Percentiles rank a stretch among this genome's conserved stretches.
These are phyloP conservation scores for Rhizoglyphus robini DNA, from an alignment of 1,140 invertebrate species.

Conservation along the genomic window DNA sequence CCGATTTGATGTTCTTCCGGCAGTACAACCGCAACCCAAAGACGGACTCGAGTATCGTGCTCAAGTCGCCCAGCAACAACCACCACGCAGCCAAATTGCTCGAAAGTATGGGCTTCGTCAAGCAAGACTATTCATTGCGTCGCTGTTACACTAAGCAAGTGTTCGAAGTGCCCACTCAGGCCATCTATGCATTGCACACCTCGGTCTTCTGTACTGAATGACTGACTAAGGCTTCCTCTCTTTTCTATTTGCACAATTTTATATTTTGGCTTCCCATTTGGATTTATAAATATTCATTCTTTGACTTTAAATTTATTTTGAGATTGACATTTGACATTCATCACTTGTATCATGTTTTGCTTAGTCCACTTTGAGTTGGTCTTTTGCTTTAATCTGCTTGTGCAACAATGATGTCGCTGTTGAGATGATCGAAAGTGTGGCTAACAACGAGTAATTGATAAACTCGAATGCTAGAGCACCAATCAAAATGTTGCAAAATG, in stretches of 20 bases:
- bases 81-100: conserved; percentile 18
- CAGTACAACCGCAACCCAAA: background rate
- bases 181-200: conserved; percentile 24
- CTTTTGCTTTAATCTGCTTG: background rate
- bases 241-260: background rate
- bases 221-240: background rate
- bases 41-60: conserved; percentile 20
- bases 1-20: background rate
- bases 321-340: too few relatives aligned
- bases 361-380: background rate
- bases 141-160: conserved; percentile 24
- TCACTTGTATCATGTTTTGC: background rate
- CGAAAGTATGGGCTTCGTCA: conserved; percentile 21
- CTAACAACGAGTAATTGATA: background rate
- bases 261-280: background rate
- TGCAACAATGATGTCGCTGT: background rate
- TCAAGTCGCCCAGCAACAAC: conserved; percentile 24
- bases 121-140: conserved; percentile 20
- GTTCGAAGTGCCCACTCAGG: conserved; percentile 22
- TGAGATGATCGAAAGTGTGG: background rate
- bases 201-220: conserved; percentile 26
- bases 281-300: background rate
- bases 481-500: conserved; percentile 5
- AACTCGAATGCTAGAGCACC: conserved; percentile 7
- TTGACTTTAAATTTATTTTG: background rate